These are phyloP conservation scores for Eremobia ochroleuca DNA, from an alignment of 2,888 invertebrate genomes.

Conservation along the genomic window DNA sequence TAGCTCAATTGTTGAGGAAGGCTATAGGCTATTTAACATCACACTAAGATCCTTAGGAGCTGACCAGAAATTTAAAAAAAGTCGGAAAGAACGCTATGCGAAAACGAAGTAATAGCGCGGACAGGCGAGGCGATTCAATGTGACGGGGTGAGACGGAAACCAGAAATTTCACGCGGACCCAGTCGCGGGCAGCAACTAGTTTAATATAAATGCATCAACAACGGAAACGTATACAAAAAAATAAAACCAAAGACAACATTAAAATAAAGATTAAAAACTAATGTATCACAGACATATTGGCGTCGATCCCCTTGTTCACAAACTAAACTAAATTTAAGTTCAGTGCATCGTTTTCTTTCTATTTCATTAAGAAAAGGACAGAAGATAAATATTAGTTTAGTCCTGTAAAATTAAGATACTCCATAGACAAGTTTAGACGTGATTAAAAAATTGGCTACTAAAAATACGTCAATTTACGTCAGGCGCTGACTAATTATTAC, in stretches of 20 bases:
- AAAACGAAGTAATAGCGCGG: neutral
- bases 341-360: too few species aligned
- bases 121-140: neutral
- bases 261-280: slow-evolving; percentile 13
- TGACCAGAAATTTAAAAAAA: neutral
- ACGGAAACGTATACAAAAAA: slow-evolving; percentile 18
- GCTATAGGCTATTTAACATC: neutral
- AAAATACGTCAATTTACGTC: too few species aligned
- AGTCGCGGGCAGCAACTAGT: neutral
- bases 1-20: neutral
- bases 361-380: too few species aligned
- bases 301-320: too few species aligned
- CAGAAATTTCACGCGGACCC: neutral
- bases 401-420: too few species aligned
- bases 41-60: neutral
- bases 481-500: too few species aligned
- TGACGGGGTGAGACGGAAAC: neutral
- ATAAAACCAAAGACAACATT: slow-evolving; percentile 30
- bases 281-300: slow-evolving; percentile 35
- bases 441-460: too few species aligned
- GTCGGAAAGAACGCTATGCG: neutral
- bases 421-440: too few species aligned
- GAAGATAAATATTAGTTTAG: too few species aligned
- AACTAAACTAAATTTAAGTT: too few species aligned
- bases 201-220: neutral